Conservation (phyloP, 2,113 vertebrate genomes). For the Bos taurus region DNA sequence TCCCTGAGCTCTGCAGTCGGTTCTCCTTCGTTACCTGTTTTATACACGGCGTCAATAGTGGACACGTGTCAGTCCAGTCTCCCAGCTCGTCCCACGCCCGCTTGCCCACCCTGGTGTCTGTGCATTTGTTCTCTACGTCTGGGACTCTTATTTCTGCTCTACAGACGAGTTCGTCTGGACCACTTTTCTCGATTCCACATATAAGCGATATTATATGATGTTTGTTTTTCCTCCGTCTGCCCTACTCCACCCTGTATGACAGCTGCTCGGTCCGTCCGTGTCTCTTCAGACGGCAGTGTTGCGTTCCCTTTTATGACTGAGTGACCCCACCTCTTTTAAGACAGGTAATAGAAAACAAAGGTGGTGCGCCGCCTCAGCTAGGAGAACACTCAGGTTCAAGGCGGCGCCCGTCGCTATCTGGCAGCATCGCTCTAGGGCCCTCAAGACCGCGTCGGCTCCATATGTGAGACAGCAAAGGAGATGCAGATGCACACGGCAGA, state of each 20-base stretch:
- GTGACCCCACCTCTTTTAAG: not conserved
- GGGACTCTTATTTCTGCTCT: not conserved
- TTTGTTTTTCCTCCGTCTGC: accelerated
- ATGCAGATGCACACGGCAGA: accelerated
- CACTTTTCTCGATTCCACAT: not conserved
- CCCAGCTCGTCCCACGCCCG: accelerated
- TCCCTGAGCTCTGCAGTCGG: accelerated
- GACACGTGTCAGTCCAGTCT: accelerated
- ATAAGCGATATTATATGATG: accelerated
- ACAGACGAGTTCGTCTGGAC: not conserved
- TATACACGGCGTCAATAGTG: accelerated
- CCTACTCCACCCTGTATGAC: not conserved
- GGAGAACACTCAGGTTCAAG: not conserved
- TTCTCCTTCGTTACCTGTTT: accelerated
- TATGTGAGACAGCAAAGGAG: accelerated
- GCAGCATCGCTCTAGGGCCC: not conserved
- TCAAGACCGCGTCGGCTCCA: not conserved
- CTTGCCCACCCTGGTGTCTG: not conserved
- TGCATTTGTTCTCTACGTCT: accelerated
- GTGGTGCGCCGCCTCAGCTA: not conserved
- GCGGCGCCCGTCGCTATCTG: not conserved
- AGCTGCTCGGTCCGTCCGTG: not conserved
- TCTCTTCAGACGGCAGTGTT: not conserved
- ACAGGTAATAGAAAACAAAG: not conserved
- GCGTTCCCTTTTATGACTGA: not conserved